These are phyloP conservation scores for Empidonax alnorum DNA, from an alignment of 2,113 vertebrate genomes.

Conservation along the genomic window DNA sequence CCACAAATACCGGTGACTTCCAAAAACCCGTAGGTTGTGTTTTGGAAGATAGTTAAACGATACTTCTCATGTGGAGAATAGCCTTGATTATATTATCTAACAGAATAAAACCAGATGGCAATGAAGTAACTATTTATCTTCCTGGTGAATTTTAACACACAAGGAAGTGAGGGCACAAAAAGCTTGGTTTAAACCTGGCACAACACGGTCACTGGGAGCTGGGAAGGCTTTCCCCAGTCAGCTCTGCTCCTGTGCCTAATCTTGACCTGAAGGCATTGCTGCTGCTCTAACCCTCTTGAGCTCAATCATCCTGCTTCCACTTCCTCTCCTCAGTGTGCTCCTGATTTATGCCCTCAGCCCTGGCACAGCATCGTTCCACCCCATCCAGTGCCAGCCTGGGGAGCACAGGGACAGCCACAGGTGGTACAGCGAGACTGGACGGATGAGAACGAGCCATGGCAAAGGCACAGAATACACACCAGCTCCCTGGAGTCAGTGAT, in stretches of 20 bases:
- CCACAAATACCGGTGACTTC: conserved; percentile 18
- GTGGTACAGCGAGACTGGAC: accelerated
- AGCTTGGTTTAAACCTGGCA: neutral
- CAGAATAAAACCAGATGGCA: conserved; percentile 48
- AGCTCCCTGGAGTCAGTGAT: neutral
- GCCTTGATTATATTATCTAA: conserved; percentile 48
- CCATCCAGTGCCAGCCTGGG: neutral
- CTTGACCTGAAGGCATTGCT: conserved; percentile 21
- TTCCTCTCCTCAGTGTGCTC: neutral
- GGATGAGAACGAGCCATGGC: accelerated
- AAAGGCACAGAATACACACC: neutral
- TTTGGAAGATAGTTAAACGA: neutral
- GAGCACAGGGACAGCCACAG: neutral
- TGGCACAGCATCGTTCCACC: neutral
- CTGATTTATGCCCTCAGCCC: neutral
- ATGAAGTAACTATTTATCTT: conserved; percentile 38
- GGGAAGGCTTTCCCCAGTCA: neutral
- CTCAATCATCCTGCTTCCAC: neutral
- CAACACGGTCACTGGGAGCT: neutral
- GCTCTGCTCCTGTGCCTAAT: neutral
- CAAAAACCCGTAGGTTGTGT: neutral
- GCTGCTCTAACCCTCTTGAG: neutral
- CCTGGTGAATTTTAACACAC: neutral
- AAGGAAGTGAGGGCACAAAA: neutral
- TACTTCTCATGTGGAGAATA: neutral